A percentile compares a stretch with the other conserved stretches of the same genome.
phyloP scores from a whole-genome alignment of 2,888 invertebrate species.

The Metallyticus violacea region DNA sequence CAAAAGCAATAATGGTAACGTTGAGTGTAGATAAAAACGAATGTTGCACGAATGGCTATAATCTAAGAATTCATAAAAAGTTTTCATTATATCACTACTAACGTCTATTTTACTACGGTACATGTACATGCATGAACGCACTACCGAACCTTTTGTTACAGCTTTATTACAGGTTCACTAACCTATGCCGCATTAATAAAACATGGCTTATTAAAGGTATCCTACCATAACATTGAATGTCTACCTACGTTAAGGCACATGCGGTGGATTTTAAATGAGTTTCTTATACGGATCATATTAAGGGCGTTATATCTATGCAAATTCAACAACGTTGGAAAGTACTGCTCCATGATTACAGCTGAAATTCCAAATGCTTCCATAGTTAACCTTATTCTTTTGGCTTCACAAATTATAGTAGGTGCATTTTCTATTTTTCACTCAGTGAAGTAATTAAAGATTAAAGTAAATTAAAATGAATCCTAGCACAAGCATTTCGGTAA shows the following conservation, averaged over 20 bases:
- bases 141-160: not conserved
- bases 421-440: no score
- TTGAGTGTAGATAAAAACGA: no score
- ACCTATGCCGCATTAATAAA: not conserved
- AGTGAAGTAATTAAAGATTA: no score
- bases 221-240: not conserved
- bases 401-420: no score
- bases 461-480: no score
- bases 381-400: not conserved
- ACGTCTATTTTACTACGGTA: not conserved
- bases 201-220: not conserved
- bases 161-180: not conserved
- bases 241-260: not conserved
- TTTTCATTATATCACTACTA: not conserved
- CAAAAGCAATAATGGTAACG: no score
- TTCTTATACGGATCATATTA: not conserved
- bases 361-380: not conserved
- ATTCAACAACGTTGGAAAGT: not conserved
- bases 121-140: not conserved
- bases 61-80: no score
- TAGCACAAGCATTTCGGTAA: no score
- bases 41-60: no score
- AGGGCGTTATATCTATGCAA: not conserved
- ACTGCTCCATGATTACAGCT: no score
- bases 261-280: not conserved